Conservation (phyloP, 2,888 invertebrate genomes). For the Drosophila koepferae region DNA sequence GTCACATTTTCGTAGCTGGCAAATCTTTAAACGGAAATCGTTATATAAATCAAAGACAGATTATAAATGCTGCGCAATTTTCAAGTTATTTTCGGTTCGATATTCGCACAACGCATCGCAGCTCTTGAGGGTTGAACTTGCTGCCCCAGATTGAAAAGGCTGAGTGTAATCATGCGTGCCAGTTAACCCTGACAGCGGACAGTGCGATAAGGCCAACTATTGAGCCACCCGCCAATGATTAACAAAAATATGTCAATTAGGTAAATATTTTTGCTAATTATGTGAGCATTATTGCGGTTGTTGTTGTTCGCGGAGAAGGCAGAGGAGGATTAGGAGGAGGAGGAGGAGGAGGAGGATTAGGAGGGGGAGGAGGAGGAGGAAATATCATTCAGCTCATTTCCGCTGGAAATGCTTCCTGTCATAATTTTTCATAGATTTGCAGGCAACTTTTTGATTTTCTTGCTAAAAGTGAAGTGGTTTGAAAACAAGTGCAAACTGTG, state of each 20-base stretch:
- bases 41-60: constrained; percentile 82
- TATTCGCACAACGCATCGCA: constrained; percentile 8
- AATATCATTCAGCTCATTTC: constrained; percentile 64
- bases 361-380: constrained; percentile 39
- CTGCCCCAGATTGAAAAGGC: constrained; percentile 45
- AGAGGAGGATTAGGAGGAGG: constrained; percentile 42
- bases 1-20: constrained; percentile 41
- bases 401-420: constrained; percentile 69
- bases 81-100: constrained; percentile 62
- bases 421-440: constrained; percentile 65
- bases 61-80: constrained; percentile 80
- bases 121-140: constrained; percentile 23
- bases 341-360: constrained; percentile 42
- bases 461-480: constrained; percentile 56
- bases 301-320: constrained; percentile 13
- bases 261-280: constrained; percentile 66
- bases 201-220: constrained; percentile 53
- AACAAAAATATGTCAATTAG: constrained; percentile 39
- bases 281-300: constrained; percentile 28
- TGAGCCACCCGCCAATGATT: constrained; percentile 49
- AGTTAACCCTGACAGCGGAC: constrained; percentile 16
- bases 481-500: constrained; percentile 67
- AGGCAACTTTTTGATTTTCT: constrained; percentile 35
- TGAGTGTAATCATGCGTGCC: constrained; percentile 39
- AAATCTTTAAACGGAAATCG: constrained; percentile 78